Percentiles rank a stretch among this genome's conserved stretches.
Evolutionary conservation across 2,797 vertebrate genomes (phyloP).

Genomic region (Typhlichthys eigenmanni): DNA sequence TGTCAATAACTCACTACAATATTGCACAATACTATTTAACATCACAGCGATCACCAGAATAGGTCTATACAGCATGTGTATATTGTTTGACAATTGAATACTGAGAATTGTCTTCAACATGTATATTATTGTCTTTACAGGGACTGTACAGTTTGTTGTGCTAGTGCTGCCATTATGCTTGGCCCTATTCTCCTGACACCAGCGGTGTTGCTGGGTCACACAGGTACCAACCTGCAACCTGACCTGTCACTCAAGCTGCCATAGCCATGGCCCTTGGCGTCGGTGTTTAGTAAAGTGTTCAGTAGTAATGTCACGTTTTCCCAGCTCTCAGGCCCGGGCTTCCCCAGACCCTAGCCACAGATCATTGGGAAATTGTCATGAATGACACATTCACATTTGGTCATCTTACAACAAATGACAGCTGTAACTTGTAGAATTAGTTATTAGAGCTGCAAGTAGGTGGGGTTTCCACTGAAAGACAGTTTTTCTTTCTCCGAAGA

Average conservation of each 20-base stretch:
- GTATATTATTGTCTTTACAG: background rate
- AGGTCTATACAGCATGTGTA: no score
- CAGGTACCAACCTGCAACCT: constrained; percentile 1
- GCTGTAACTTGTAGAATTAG: no score
- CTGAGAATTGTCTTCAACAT: no score
- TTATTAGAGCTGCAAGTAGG: no score
- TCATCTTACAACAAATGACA: no score
- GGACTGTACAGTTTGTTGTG: background rate
- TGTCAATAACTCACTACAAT: no score
- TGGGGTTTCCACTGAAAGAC: no score
- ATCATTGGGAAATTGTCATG: background rate
- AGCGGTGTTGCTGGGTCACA: constrained; percentile 2
- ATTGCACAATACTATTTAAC: no score
- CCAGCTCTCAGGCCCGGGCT: constrained; percentile 31
- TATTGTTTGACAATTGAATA: no score
- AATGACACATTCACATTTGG: background rate
- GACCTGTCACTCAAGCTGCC: constrained; percentile 48
- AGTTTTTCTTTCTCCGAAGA: no score
- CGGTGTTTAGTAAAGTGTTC: constrained; percentile 57
- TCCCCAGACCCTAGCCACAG: constrained; percentile 7
- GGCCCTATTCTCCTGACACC: background rate
- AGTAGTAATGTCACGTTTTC: constrained; percentile 41
- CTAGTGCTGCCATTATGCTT: background rate
- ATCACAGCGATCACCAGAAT: no score
- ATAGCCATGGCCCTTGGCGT: constrained; percentile 53